A percentile compares a stretch with the other conserved stretches of the same genome.
phyloP scores from a whole-genome alignment of 1,140 invertebrate species.

The Pteromalus puparum region DNA sequence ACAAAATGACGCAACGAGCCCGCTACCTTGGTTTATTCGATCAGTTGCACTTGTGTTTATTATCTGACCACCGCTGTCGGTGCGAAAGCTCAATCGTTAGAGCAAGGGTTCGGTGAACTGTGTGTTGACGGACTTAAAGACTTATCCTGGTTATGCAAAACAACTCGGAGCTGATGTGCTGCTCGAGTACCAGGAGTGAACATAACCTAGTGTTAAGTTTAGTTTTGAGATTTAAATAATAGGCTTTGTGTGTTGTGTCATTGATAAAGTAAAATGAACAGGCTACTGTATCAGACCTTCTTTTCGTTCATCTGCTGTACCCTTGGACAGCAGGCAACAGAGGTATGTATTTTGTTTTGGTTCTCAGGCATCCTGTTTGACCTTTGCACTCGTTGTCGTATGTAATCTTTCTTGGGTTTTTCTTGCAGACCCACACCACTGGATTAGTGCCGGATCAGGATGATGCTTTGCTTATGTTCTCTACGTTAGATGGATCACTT shows the following conservation, averaged over 20 bases:
- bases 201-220: conserved; percentile 37
- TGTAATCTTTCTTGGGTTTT: background rate
- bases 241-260: background rate
- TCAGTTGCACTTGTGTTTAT: conserved; percentile 35
- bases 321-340: conserved; percentile 42
- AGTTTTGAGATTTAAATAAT: background rate
- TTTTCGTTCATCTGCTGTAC: conserved; percentile 45
- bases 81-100: background rate
- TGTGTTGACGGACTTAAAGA: background rate
- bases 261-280: conserved; percentile 34
- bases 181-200: conserved; percentile 19
- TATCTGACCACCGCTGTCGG: background rate
- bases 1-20: conserved; percentile 48
- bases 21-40: conserved; percentile 27
- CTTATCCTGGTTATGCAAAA: background rate
- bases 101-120: conserved; percentile 2
- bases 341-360: conserved; percentile 36
- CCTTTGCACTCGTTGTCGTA: background rate
- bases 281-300: conserved; percentile 34
- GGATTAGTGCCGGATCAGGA: conserved; percentile 81
- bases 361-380: background rate
- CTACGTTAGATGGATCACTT: conserved; percentile 93
- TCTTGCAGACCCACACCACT: conserved; percentile 72
- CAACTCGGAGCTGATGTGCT: background rate
- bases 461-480: conserved; percentile 87